Evolutionary conservation across 2,797 vertebrate species (phyloP), one percentile per base, ranked within the genome.

Genomic region (Mycteria americana): DNA sequence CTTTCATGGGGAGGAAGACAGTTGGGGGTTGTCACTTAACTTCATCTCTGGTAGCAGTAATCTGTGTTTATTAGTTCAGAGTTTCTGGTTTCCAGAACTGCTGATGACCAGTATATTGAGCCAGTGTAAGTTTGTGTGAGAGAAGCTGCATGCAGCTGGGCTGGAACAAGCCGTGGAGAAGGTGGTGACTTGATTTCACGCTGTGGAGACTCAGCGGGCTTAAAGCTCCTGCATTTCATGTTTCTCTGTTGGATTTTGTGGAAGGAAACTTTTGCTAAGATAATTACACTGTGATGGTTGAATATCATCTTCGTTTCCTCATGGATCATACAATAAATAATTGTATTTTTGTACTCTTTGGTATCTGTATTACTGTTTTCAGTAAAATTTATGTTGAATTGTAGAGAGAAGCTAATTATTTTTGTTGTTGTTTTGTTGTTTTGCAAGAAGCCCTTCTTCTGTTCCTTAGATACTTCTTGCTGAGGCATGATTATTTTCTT

Each of bases 391-490:
- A 24, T 43, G 13, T 53, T 85, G 64, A 70, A 51, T 56, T 16
- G 3, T 35, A 77, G 59, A 53, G 41, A 74, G 43, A 65, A 88
- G n/a, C 75, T 92, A 64, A 51, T 95, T 92, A 25, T 78, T 84
- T 89, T 80, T 80, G 39, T 67, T 60, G 16, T 60, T 48, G 31
- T 69, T 91, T 69, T 91, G 43, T 64, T 88, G 51, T 79, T 92
- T 75, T 83, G 62, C 48, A 68, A 77, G 69, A 60, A 88, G 33
- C 53, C 46, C 41, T 84, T 87, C 87, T 94, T 91, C 80, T 87
- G 75, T 93, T 95, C 63, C 43, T 51, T 85, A 50, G 17, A 50
- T 60, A 72, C 33, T 89, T 92, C 88, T 92, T 91, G 84, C 87
- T 65, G 57, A 92, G 59, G 30, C 48, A 33, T 64, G 79, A 63